Base-by-base conservation (phyloP, 1,140 invertebrate species). In the Linepithema humile region DNA sequence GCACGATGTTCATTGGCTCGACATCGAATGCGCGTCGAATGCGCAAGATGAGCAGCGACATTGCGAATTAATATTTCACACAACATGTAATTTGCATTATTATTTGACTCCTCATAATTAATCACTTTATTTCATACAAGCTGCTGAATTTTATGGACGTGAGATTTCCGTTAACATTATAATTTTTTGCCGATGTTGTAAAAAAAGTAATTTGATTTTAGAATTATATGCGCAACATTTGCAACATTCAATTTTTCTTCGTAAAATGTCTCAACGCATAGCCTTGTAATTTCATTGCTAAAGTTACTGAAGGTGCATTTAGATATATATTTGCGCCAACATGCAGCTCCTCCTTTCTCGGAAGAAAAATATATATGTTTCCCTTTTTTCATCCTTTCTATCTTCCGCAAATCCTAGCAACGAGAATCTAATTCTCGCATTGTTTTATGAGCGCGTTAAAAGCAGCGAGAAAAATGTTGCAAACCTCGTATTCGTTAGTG, bases 361-460 rank as follows among this genome's bases (percentile, higher is more conserved):
- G 10, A 43, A 55, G 26, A 17, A 60, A 60, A 74, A 60, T 32
- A 29, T 9, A 35, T 15, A 17, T 6, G n/a, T 20, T 74, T 17
- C 3, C 9, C 32, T 38, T 53, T 67, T 67, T 12, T 67, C 12
- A 4, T 53, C 32, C n/a, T 53, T 53, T 29, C 3, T 5, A 26
- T n/a, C 7, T 38, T 26, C 43, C 29, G 38, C 43, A 59, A 67
- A 75, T 35, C 12, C 10, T 12, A 15, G 15, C 9, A 43, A 26
- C 40, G 6, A 23, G 55, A 17, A 43, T 29, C 35, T 48, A 10
- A 55, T 65, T 85, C 32, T 23, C 40, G 62, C 35, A 29, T n/a
- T n/a, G 12, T 62, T 82, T 82, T 73, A 73, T 29, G 40, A 67
- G 29, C 26, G n/a, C 20, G 35, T 67, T 78, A 67, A 78, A 55